A percentile compares a stretch with the other conserved stretches of the same genome.
Conservation (phyloP, 2,888 invertebrate genomes). For the Dryomyza anilis region DNA sequence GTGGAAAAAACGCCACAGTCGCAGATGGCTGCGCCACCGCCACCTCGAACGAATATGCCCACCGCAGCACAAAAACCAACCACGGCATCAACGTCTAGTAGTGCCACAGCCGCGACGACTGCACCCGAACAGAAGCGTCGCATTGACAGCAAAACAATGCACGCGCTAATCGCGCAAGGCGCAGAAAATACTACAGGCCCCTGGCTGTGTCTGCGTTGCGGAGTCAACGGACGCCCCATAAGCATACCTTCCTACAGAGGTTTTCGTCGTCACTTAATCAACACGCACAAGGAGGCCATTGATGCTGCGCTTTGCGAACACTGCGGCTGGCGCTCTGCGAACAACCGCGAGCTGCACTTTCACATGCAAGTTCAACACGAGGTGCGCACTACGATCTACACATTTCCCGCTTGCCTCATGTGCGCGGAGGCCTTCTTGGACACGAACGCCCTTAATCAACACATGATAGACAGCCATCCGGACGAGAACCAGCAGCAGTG, state of each 20-base stretch:
- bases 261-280: slow-evolving; percentile 81
- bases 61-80: slow-evolving; percentile 23
- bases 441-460: slow-evolving; percentile 71
- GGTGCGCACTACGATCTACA: slow-evolving; percentile 72
- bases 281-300: slow-evolving; percentile 78
- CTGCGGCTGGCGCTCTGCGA: slow-evolving; percentile 78
- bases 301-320: slow-evolving; percentile 81
- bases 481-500: slow-evolving; percentile 66
- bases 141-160: slow-evolving; percentile 68
- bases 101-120: slow-evolving; percentile 2
- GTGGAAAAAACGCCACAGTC: slow-evolving; percentile 37
- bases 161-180: slow-evolving; percentile 66
- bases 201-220: slow-evolving; percentile 82
- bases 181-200: slow-evolving; percentile 73
- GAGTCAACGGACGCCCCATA: slow-evolving; percentile 69
- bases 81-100: slow-evolving; percentile 23
- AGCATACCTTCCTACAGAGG: slow-evolving; percentile 79
- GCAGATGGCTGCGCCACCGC: slow-evolving; percentile 6
- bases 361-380: slow-evolving; percentile 83
- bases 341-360: slow-evolving; percentile 75
- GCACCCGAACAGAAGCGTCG: slow-evolving; percentile 62
- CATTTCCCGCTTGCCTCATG: slow-evolving; percentile 78
- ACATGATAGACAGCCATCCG: slow-evolving; percentile 66
- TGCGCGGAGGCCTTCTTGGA: slow-evolving; percentile 76
- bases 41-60: slow-evolving; percentile 21